Percentiles rank a stretch among this genome's conserved stretches.
phyloP scores from a whole-genome alignment of 1,140 invertebrate genomes.

The Heliconius hermathena region DNA sequence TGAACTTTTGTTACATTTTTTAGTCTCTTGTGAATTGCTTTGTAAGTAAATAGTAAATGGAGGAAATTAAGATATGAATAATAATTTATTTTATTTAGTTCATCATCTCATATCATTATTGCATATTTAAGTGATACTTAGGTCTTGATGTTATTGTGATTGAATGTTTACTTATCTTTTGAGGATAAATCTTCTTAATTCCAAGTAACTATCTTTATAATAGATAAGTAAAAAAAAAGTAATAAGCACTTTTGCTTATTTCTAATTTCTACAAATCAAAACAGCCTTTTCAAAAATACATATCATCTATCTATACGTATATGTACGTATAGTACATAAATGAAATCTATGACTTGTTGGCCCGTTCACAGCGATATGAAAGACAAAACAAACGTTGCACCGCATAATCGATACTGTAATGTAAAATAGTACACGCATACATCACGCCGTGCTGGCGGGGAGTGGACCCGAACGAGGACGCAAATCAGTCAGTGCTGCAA shows the following conservation, averaged over 20 bases:
- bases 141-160: neutral
- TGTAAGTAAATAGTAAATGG: neutral
- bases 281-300: too few species aligned
- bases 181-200: neutral
- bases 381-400: constrained; percentile 34
- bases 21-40: neutral
- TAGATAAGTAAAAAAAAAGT: too few species aligned
- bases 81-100: neutral
- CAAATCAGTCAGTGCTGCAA: constrained; percentile 59
- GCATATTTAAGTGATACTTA: neutral
- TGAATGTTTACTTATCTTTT: too few species aligned
- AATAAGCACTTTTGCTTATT: too few species aligned
- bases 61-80: neutral
- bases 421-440: constrained; percentile 47
- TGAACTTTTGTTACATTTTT: constrained; percentile 1
- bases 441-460: constrained; percentile 48
- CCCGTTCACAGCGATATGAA: constrained; percentile 30
- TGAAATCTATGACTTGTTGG: constrained; percentile 23
- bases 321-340: neutral
- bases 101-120: neutral
- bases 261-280: too few species aligned
- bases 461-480: constrained; percentile 44
- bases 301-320: neutral
- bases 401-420: constrained; percentile 42
- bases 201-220: neutral